Evolutionary conservation across 2,113 vertebrate species (phyloP).

Genomic region (Turnix velox): DNA sequence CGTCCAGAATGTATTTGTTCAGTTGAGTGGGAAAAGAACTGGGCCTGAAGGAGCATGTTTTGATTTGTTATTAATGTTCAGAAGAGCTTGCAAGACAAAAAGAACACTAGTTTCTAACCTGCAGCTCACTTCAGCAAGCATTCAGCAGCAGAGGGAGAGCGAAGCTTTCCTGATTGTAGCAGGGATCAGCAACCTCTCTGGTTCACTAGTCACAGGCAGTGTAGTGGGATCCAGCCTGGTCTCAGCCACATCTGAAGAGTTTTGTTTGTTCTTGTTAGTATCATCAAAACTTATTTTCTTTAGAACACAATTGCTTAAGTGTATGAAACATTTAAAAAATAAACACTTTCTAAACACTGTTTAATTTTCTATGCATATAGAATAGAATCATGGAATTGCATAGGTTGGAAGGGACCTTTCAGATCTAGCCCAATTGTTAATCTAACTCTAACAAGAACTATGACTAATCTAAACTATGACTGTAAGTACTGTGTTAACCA

Average conservation of each 20-base stretch:
- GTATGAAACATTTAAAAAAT: neutral
- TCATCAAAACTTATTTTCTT: neutral
- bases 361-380: neutral
- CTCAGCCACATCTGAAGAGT: neutral
- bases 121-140: neutral
- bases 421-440: too few relatives aligned
- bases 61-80: neutral
- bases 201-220: neutral
- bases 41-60: neutral
- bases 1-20: neutral
- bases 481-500: too few relatives aligned
- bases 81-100: neutral
- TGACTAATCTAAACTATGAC: too few relatives aligned
- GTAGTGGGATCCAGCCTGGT: neutral
- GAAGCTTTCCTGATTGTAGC: neutral
- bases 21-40: neutral
- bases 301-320: neutral
- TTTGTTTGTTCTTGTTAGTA: neutral
- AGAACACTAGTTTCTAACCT: neutral
- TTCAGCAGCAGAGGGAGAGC: rapidly evolving
- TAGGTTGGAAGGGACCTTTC: too few relatives aligned
- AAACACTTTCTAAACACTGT: neutral
- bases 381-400: too few relatives aligned
- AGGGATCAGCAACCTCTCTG: neutral
- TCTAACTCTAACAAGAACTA: too few relatives aligned